Conservation (phyloP, 2,113 vertebrate genomes). For the Melierax canorus region DNA sequence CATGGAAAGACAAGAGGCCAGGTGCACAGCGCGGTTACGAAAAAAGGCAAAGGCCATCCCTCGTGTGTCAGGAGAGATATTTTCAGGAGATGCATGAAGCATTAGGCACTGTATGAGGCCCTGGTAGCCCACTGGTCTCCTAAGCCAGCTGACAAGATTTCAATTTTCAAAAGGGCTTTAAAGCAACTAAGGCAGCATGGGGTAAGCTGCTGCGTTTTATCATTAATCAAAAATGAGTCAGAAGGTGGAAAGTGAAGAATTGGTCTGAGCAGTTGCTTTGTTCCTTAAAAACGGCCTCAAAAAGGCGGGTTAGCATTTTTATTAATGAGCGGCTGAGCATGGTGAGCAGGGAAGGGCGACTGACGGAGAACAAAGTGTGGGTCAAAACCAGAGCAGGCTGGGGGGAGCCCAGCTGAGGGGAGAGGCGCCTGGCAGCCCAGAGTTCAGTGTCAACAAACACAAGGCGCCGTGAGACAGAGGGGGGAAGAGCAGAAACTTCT, state of each 20-base stretch:
- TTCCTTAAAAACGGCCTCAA: background rate
- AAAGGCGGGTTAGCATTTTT: background rate
- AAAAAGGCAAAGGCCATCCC: background rate
- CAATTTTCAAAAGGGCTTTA: background rate
- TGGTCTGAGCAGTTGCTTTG: background rate
- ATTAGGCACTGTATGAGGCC: background rate
- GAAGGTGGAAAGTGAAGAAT: background rate
- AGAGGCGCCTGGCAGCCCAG: background rate
- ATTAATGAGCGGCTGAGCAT: background rate
- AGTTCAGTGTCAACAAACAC: background rate
- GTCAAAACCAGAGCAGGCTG: background rate
- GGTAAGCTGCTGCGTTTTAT: background rate
- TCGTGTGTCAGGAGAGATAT: background rate
- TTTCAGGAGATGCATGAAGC: background rate
- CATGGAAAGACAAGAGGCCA: background rate
- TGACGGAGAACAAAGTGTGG: background rate
- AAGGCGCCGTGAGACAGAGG: background rate
- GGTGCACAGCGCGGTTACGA: rapidly evolving
- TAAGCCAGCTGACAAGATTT: background rate
- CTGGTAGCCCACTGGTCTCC: background rate
- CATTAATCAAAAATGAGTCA: background rate
- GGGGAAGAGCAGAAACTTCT: background rate
- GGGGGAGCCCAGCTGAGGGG: background rate
- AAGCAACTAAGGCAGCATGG: background rate
- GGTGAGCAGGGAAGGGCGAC: background rate